Base-by-base conservation (phyloP, 2,797 vertebrate genomes). In the Peromyscus aztecus region DNA sequence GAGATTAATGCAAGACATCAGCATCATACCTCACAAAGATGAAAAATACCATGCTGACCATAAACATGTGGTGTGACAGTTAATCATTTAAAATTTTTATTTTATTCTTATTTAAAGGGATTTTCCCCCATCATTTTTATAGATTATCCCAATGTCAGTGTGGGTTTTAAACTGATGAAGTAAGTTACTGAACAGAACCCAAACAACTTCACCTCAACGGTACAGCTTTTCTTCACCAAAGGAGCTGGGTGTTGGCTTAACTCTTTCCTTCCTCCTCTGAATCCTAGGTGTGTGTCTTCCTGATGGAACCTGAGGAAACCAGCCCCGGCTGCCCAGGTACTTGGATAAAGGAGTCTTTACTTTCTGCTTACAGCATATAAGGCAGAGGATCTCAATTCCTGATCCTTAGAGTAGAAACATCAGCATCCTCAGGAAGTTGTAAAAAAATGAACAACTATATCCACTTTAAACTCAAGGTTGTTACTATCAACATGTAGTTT, bases 81-180 rank as follows among this genome's bases (percentile, higher is more conserved):
- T 89, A 46, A 69, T 63, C 73, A 71, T 40, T 75, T 63, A 43
- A 37, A 84, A 75, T 65, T 83, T 90, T 89, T 78, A 67, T 59
- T 16, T 77, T 21, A 24, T 14, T 40, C 4, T 78, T 78, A 69
- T 76, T 59, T 37, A 40, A 67, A 75, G 40, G 37, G 2, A n/a
- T 90, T 90, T 91, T 12, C 49, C 2, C 12, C 55, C 0, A 14
- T 49, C 40, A 52, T 84, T 80, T 27, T 52, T 77, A 29, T 76
- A 69, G 19, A 17, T 94, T 17, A 82, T 69, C 73, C 67, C 76
- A 29, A 57, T n/a, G 57, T 63, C 40, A 85, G 4, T 65, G 4
- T 37, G 13, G 73, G n/a, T 96, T 89, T 95, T 93, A 73, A 93
- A 69, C 31, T 91, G 46, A 55, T 78, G 23, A 76, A 89, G 65